Conservation (phyloP, 1,140 invertebrate species). For the Bathynomus jamesi region DNA sequence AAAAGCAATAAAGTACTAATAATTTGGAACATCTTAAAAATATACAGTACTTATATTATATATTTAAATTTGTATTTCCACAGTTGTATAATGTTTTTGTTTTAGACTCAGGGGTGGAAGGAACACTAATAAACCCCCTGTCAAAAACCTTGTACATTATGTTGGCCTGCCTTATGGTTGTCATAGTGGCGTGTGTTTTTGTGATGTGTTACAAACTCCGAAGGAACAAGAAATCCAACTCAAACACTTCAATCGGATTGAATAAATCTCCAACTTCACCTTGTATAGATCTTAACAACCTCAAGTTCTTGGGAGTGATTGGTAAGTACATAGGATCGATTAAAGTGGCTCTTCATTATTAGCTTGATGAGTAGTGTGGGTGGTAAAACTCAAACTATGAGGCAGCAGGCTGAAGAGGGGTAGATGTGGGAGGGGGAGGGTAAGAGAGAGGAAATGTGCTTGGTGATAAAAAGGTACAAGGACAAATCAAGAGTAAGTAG, state of each 20-base stretch:
- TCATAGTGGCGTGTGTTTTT: slow-evolving; percentile 7
- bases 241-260: not conserved
- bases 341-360: not conserved
- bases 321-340: slow-evolving; percentile 48
- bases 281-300: slow-evolving; percentile 48
- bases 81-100: no score
- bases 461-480: no score
- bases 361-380: no score
- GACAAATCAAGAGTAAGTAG: no score
- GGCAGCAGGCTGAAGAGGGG: not conserved
- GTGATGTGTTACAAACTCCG: not conserved
- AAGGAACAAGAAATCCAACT: slow-evolving; percentile 11
- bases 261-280: slow-evolving; percentile 13
- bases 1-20: no score
- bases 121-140: not conserved
- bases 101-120: not conserved
- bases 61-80: no score
- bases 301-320: slow-evolving; percentile 53
- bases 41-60: no score
- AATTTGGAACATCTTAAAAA: no score
- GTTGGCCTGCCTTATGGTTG: not conserved
- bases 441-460: no score
- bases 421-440: not conserved
- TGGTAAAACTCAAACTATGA: slow-evolving; percentile 13
- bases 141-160: not conserved